Percentiles rank a stretch among this genome's conserved stretches.
phyloP scores from a whole-genome alignment of 2,113 vertebrate genomes.

The Vidua chalybeata region DNA sequence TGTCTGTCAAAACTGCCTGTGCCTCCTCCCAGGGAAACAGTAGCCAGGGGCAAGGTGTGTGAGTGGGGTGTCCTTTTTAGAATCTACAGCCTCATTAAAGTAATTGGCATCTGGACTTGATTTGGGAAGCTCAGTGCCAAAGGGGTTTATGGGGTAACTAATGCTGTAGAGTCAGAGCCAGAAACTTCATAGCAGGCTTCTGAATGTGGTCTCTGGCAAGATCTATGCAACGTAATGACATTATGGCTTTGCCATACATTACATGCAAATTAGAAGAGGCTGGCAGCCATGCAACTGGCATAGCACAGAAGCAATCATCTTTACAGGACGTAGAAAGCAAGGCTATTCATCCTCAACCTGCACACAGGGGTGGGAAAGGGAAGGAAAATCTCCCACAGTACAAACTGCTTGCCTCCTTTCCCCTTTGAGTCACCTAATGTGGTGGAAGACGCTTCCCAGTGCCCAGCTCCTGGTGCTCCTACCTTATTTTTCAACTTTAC shows the following conservation, averaged over 20 bases:
- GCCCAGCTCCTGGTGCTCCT: neutral
- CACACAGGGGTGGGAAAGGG: neutral
- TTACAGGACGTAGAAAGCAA: neutral
- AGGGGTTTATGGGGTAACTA: conserved; percentile 2
- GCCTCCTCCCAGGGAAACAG: neutral
- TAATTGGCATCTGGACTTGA: neutral
- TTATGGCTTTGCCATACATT: conserved; percentile 38
- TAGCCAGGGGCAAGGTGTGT: neutral
- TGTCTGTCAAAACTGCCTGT: neutral
- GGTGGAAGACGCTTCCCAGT: neutral
- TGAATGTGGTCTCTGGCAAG: conserved; percentile 12
- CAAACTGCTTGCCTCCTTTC: neutral
- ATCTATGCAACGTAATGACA: neutral
- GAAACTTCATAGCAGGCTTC: neutral
- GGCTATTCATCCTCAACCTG: neutral
- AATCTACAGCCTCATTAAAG: conserved; percentile 27
- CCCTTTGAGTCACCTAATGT: neutral
- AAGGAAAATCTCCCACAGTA: neutral
- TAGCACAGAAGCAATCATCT: neutral
- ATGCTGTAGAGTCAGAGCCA: neutral
- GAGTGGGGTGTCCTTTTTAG: neutral
- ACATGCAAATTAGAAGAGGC: conserved; percentile 34
- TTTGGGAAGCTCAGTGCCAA: neutral
- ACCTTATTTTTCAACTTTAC: neutral
- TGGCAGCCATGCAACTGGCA: conserved; percentile 35